Evolutionary conservation across 2,113 vertebrate genomes (phyloP).

Genomic region (Psammodynastes pulverulentus): DNA sequence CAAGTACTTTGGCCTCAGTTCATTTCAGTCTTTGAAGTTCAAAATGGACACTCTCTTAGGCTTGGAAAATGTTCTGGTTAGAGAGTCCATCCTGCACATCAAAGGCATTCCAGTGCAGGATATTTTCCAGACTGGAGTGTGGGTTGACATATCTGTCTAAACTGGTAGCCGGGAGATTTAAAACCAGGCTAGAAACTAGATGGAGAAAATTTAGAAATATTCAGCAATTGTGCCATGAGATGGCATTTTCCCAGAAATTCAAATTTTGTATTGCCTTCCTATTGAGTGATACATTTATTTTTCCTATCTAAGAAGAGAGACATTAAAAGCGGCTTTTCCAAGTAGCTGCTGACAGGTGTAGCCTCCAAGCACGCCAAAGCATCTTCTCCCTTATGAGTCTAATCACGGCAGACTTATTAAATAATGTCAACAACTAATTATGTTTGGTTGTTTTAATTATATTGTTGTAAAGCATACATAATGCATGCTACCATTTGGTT

Average conservation of each 20-base stretch:
- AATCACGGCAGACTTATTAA: neutral
- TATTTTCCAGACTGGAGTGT: neutral
- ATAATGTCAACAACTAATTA: neutral
- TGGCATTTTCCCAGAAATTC: neutral
- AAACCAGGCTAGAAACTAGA: neutral
- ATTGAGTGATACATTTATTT: neutral
- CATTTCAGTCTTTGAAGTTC: neutral
- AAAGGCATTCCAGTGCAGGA: neutral
- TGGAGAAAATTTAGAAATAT: neutral
- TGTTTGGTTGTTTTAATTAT: neutral
- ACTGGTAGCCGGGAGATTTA: neutral
- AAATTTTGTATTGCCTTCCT: neutral
- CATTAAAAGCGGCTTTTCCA: neutral
- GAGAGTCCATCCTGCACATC: neutral
- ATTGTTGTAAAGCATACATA: neutral
- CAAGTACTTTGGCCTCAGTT: neutral
- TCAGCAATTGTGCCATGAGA: neutral
- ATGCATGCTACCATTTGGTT: neutral
- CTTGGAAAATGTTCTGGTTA: neutral
- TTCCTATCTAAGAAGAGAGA: neutral
- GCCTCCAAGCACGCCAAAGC: neutral
- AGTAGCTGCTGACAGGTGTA: neutral
- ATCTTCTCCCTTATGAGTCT: neutral
- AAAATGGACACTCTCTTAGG: neutral
- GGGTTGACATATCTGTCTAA: neutral